A percentile compares a stretch with the other conserved stretches of the same genome.
phyloP scores from a whole-genome alignment of 2,113 vertebrate species.

The Excalfactoria chinensis region DNA sequence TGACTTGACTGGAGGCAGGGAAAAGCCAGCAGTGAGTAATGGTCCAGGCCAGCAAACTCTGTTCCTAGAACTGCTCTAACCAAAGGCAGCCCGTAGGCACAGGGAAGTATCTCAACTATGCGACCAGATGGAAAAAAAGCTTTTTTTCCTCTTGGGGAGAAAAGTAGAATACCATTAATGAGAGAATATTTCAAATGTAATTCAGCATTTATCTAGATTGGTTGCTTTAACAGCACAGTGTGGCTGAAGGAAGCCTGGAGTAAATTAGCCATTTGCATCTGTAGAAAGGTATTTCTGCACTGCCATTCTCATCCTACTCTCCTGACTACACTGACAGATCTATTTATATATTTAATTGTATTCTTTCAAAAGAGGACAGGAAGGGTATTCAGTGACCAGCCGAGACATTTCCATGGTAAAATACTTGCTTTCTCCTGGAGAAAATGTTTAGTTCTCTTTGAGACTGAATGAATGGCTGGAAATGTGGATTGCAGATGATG shows the following conservation, averaged over 20 bases:
- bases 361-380: constrained; percentile 6
- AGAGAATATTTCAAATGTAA: constrained; percentile 16
- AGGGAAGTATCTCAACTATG: constrained; percentile 3
- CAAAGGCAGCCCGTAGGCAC: not conserved
- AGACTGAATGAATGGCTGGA: constrained; percentile 8
- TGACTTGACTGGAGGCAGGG: not conserved
- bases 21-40: not conserved
- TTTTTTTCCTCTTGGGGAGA: constrained; percentile 11
- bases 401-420: constrained; percentile 35
- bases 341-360: constrained; percentile 30
- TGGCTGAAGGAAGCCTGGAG: not conserved
- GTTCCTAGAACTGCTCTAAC: not conserved
- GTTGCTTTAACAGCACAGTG: not conserved
- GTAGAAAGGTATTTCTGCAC: not conserved
- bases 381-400: constrained; percentile 1
- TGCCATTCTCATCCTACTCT: not conserved
- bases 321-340: not conserved
- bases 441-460: not conserved
- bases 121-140: not conserved
- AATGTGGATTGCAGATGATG: constrained; percentile 34
- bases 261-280: not conserved
- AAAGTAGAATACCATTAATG: constrained; percentile 22
- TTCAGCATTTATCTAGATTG: constrained; percentile 7
- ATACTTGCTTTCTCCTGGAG: not conserved
- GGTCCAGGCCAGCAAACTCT: not conserved